Percentiles rank a stretch among this genome's conserved stretches.
These are phyloP conservation scores for Oncorhynchus mykiss DNA, from an alignment of 2,113 vertebrate species.

Conservation along the genomic window DNA sequence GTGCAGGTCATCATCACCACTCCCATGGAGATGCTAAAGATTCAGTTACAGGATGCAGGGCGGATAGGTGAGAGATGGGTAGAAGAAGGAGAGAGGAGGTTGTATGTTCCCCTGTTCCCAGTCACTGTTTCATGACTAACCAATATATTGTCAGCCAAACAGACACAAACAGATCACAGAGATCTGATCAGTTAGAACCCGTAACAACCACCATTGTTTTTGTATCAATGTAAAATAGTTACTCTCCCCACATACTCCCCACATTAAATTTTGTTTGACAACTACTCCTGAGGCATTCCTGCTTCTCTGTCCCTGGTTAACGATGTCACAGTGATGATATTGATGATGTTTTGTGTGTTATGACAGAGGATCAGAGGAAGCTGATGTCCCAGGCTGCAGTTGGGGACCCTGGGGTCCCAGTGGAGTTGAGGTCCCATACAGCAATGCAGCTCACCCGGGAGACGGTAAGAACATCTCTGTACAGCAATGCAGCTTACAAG, in stretches of 20 bases:
- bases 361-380: too few relatives aligned
- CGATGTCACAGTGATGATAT: background rate
- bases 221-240: background rate
- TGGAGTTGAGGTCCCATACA: too few relatives aligned
- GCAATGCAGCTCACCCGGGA: too few relatives aligned
- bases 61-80: conserved; percentile 80
- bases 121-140: conserved; percentile 44
- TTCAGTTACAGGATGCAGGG: conserved; percentile 88
- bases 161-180: background rate
- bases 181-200: too few relatives aligned
- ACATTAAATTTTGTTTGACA: too few relatives aligned
- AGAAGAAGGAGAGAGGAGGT: background rate
- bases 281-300: background rate
- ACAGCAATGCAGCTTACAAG: too few relatives aligned
- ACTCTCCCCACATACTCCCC: too few relatives aligned
- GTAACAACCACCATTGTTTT: background rate
- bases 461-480: too few relatives aligned
- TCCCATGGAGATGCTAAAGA: conserved; percentile 79
- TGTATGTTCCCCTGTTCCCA: background rate
- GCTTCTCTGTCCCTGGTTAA: background rate
- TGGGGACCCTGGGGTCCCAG: too few relatives aligned
- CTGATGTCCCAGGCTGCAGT: conserved; percentile 56
- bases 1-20: conserved; percentile 87
- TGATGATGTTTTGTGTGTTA: background rate
- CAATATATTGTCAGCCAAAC: background rate